Percentiles rank a stretch among this genome's conserved stretches.
These are phyloP conservation scores for Bradypodion ventrale DNA, from an alignment of 2,797 vertebrate species.

Conservation along the genomic window DNA sequence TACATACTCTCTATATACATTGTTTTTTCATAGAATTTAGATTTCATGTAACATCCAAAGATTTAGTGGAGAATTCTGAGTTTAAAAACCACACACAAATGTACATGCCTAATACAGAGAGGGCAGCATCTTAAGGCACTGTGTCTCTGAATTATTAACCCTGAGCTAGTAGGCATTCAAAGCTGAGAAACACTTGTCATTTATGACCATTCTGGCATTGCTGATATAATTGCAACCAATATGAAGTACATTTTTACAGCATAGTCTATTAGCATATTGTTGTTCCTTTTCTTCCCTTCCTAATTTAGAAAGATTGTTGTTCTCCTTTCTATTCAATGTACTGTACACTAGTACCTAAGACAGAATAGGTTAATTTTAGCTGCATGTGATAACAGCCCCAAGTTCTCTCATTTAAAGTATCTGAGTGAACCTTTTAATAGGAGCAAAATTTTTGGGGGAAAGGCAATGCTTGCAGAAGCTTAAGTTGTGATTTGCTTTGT, in stretches of 20 bases:
- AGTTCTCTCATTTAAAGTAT: neutral
- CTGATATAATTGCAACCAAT: neutral
- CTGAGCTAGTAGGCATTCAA: neutral
- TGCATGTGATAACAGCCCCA: neutral
- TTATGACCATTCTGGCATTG: neutral
- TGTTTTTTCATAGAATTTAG: too few species aligned
- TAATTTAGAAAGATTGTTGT: neutral
- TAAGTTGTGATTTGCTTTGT: rapidly evolving
- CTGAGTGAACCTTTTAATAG: neutral
- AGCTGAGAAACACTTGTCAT: neutral
- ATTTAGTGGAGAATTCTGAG: too few species aligned
- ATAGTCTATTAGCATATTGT: too few species aligned
- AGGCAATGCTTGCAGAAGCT: neutral
- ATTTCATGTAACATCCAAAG: too few species aligned
- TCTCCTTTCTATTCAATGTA: neutral
- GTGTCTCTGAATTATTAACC: too few species aligned
- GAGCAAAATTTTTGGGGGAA: neutral
- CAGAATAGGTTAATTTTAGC: neutral
- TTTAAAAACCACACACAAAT: too few species aligned
- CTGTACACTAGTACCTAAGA: neutral
- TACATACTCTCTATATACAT: too few species aligned
- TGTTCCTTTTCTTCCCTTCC: too few species aligned
- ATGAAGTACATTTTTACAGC: neutral
- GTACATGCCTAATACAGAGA: too few species aligned
- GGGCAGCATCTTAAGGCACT: too few species aligned